Evolutionary conservation across 2,797 vertebrate species (phyloP), one percentile per base, ranked within the genome.

Genomic region (Babyrousa celebensis): DNA sequence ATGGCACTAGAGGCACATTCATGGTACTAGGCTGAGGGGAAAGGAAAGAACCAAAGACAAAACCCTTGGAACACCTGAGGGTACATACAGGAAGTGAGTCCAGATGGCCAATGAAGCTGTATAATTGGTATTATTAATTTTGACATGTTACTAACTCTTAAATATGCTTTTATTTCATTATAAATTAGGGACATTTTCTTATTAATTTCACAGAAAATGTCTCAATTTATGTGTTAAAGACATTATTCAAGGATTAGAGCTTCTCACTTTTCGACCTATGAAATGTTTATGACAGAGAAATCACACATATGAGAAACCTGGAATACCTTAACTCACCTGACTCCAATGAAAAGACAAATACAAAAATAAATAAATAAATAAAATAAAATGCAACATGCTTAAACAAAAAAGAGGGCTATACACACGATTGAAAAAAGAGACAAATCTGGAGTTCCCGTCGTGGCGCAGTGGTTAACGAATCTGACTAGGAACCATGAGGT

Each of bases 121-220:
- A 21, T 5, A 75, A 43, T 86, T 17, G 5, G 6, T 60, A 32
- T 93, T 89, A 71, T 78, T 92, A 40, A 80, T 80, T 89, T 60
- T 78, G 77, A 67, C 43, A 58, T 72, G 5, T 80, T 84, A 71
- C 58, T 85, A 87, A 72, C 54, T 88, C 72, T 85, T 70, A 96
- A 92, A 65, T 68, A 48, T 43, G 25, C 7, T 89, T 86, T 92
- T 67, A 77, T 25, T 74, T 60, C 48, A 25, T 90, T 87, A 62
- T 56, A 74, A 79, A 4, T 80, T 94, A 88, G 79, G 74, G 43
- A 62, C 1, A 48, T 70, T 95, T 91, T 86, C 67, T 85, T 90
- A 65, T 70, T 84, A 79, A 80, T 96, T 91, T 82, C 27, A 75
- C 7, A 85, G 84, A 92, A 32, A 88, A 52, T 65, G 0, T 32